Percentiles rank a stretch among this genome's conserved stretches.
These are phyloP conservation scores for Catamblyrhynchus diadema DNA, from an alignment of 2,797 vertebrate species.

Conservation along the genomic window DNA sequence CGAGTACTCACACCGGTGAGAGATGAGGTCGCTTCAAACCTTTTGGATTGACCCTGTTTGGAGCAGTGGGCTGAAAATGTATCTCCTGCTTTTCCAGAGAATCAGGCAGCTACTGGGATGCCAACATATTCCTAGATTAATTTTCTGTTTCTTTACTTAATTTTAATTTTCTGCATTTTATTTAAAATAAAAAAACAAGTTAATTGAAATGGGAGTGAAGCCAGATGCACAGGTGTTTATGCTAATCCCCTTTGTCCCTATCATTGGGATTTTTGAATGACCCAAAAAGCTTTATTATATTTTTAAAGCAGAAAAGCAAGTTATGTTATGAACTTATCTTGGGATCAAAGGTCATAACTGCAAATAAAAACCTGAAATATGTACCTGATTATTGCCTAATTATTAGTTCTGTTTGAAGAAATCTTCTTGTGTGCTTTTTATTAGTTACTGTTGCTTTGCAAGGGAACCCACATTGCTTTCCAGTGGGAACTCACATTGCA, in stretches of 20 bases:
- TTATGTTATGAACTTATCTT: not conserved
- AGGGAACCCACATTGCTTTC: not conserved
- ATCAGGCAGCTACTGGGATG: not conserved
- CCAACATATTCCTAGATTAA: not conserved
- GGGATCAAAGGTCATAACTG: not conserved
- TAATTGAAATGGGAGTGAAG: not conserved
- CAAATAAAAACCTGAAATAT: not conserved
- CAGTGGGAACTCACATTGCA: not conserved
- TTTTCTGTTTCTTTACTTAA: not conserved
- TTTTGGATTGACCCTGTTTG: not conserved
- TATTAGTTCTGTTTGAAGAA: not conserved
- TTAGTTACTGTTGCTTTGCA: not conserved
- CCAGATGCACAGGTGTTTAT: accelerated
- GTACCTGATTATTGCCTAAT: not conserved
- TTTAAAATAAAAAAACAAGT: not conserved
- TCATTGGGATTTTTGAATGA: not conserved
- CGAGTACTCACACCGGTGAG: accelerated
- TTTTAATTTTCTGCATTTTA: not conserved
- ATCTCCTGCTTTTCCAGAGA: not conserved
- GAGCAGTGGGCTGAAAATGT: not conserved
- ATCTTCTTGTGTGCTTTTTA: not conserved
- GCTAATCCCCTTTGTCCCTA: accelerated
- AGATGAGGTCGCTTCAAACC: accelerated
- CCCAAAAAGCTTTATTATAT: not conserved
- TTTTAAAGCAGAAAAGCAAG: not conserved